These are phyloP conservation scores for Macrobrachium rosenbergii DNA, from an alignment of 1,140 invertebrate genomes.

Conservation along the genomic window DNA sequence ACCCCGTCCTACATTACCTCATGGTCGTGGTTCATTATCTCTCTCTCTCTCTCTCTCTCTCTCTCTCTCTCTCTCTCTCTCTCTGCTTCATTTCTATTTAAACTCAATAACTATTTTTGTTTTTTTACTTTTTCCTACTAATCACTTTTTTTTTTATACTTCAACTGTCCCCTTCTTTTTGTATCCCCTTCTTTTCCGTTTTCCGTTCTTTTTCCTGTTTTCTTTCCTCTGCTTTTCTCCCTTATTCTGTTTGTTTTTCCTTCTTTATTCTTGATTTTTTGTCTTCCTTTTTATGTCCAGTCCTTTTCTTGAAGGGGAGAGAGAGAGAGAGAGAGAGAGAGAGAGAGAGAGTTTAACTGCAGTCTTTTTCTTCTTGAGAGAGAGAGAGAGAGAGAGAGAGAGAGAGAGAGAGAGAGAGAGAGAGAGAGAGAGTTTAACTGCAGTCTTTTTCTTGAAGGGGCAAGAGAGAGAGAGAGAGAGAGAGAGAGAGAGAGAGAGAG, in stretches of 20 bases:
- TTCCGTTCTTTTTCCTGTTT: neutral
- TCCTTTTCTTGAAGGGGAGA: neutral
- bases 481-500: slow-evolving; percentile 18
- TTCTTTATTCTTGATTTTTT: neutral
- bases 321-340: slow-evolving; percentile 18
- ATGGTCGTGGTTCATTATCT: too few relatives aligned
- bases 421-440: too few relatives aligned
- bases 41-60: slow-evolving; percentile 27
- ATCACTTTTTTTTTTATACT: neutral
- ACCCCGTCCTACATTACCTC: neutral
- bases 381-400: neutral
- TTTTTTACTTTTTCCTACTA: neutral
- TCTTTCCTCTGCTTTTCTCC: neutral
- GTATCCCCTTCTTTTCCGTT: neutral
- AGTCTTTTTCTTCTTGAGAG: too few relatives aligned
- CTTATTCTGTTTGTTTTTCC: neutral
- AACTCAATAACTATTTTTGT: neutral
- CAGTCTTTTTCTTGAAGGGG: neutral
- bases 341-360: slow-evolving; percentile 14
- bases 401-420: neutral
- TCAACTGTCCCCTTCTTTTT: neutral
- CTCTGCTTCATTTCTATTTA: neutral
- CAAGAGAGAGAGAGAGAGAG: too few relatives aligned
- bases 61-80: slow-evolving; percentile 31
- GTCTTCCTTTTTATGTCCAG: neutral